Percentiles rank a stretch among this genome's conserved stretches.
Conservation (phyloP, 2,113 vertebrate genomes). For the Aegotheles bennettii region DNA sequence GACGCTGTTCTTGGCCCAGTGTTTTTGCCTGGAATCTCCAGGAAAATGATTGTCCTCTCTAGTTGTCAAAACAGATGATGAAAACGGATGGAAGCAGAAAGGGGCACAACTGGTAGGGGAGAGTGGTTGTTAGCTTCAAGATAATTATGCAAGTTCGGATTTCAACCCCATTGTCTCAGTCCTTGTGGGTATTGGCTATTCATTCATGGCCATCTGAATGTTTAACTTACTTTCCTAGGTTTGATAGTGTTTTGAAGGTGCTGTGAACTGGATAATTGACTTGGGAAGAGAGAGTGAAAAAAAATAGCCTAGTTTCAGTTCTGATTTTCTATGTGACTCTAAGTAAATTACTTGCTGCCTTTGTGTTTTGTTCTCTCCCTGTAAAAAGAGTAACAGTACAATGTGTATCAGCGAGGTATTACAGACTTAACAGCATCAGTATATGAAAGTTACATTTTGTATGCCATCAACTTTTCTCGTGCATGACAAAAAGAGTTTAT, state of each 20-base stretch:
- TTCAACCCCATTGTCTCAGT: background rate
- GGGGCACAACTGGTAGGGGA: background rate
- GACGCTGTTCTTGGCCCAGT: background rate
- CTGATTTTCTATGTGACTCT: background rate
- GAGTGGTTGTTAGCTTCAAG: background rate
- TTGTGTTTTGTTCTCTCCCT: background rate
- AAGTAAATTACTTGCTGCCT: background rate
- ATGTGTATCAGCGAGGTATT: background rate
- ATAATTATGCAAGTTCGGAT: background rate
- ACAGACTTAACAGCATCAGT: background rate
- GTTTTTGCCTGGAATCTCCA: background rate
- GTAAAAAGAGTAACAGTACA: background rate
- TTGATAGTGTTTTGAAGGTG: background rate
- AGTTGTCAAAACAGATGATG: background rate
- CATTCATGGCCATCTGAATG: rapidly evolving
- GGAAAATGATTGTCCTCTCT: background rate
- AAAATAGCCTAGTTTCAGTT: background rate
- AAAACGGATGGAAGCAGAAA: background rate
- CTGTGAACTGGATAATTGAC: background rate
- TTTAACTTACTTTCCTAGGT: background rate
- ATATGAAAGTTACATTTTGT: background rate
- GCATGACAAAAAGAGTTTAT: background rate
- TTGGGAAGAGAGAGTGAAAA: background rate
- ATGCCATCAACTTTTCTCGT: background rate
- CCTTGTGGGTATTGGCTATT: background rate